phyloP scores from a whole-genome alignment of 2,113 vertebrate genomes.

The Tychaedon coryphoeus region DNA sequence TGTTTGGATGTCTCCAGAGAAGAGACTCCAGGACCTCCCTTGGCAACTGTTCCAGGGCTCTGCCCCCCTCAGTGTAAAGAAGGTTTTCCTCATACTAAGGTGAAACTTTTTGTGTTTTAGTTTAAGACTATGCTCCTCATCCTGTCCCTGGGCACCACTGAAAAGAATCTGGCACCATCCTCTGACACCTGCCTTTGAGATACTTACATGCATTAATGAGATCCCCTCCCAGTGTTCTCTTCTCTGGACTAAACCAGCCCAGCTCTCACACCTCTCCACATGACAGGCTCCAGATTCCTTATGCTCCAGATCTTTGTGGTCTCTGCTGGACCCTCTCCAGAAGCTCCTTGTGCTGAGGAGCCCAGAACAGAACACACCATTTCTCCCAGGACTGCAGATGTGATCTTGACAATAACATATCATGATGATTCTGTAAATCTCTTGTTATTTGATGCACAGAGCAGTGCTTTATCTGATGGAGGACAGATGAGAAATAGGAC shows the following conservation, averaged over 20 bases:
- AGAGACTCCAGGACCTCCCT: rapidly evolving
- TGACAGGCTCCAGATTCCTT: background rate
- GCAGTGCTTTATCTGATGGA: background rate
- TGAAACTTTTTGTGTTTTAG: background rate
- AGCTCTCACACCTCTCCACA: background rate
- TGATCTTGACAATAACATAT: background rate
- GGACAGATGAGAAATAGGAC: background rate
- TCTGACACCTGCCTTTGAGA: background rate
- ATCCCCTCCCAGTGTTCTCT: background rate
- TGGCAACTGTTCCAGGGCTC: background rate
- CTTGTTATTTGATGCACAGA: background rate
- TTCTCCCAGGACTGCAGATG: background rate
- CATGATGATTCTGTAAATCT: background rate
- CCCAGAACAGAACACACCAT: background rate
- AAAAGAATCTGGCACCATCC: background rate
- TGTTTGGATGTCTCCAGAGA: background rate
- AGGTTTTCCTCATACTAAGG: background rate
- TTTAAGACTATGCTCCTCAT: background rate
- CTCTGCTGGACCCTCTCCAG: background rate
- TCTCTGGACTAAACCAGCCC: background rate
- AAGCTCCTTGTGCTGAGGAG: background rate
- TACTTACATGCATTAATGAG: background rate
- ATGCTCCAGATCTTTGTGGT: background rate
- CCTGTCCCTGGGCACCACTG: background rate
- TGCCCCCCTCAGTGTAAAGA: background rate